Conservation (phyloP, 2,113 vertebrate species). For the Malurus alboscapulatus region DNA sequence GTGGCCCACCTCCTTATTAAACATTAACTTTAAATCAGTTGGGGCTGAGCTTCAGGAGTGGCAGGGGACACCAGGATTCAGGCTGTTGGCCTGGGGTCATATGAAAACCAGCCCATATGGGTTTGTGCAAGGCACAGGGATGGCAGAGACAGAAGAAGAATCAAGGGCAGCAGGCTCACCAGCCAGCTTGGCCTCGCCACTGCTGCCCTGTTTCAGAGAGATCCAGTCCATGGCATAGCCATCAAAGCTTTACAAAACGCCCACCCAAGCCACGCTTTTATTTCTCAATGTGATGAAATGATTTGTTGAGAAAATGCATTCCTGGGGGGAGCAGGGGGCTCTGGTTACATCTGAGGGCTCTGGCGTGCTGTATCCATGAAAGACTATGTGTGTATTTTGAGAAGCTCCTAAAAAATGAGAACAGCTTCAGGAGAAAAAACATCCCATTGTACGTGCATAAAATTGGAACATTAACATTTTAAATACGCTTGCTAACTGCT, state of each 20-base stretch:
- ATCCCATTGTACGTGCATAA: conserved; percentile 16
- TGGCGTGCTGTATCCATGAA: neutral
- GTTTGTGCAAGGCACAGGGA: neutral
- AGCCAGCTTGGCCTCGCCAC: fast-evolving
- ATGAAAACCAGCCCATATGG: neutral
- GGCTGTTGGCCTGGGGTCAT: neutral
- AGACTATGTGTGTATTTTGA: neutral
- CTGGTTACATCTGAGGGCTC: neutral
- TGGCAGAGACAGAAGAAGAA: neutral
- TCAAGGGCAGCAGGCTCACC: neutral
- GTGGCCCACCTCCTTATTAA: neutral
- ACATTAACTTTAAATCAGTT: neutral
- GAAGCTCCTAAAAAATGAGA: conserved; percentile 15
- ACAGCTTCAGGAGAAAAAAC: conserved; percentile 14
- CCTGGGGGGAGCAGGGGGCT: neutral
- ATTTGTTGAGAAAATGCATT: conserved; percentile 10
- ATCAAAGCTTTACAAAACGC: neutral
- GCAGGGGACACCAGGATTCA: neutral
- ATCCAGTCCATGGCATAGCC: neutral
- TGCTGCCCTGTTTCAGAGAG: neutral
- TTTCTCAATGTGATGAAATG: neutral
- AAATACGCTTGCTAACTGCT: conserved; percentile 31
- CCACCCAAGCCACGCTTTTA: neutral
- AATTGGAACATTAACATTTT: conserved; percentile 25
- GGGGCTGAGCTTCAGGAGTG: neutral